phyloP scores from a whole-genome alignment of 1,140 invertebrate genomes.

The Epicauta chinensis region DNA sequence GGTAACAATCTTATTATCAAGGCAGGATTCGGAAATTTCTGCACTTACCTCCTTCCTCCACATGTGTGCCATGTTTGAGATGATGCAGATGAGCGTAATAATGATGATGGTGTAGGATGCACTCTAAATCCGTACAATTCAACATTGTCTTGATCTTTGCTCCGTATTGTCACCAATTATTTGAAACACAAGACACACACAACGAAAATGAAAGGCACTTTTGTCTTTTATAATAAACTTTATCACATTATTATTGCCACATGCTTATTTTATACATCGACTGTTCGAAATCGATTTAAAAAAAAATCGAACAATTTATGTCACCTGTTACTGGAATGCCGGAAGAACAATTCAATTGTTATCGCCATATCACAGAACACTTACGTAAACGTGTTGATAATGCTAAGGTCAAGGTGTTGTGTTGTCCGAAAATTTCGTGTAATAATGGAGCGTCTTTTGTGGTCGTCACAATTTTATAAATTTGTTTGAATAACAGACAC shows the following conservation, averaged over 20 bases:
- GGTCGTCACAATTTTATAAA: no score
- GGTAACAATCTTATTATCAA: slow-evolving; percentile 20
- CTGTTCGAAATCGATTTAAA: no score
- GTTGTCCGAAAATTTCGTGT: no score
- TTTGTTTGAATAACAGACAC: slow-evolving; percentile 15
- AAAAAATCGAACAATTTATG: no score
- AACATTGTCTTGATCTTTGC: slow-evolving; percentile 48
- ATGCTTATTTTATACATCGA: not conserved
- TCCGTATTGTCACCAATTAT: not conserved
- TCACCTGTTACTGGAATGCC: no score
- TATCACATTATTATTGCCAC: slow-evolving; percentile 13
- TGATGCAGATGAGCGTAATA: slow-evolving; percentile 65
- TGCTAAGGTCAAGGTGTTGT: no score
- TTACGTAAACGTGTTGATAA: no score
- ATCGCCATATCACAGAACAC: no score
- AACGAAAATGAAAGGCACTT: not conserved
- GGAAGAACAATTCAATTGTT: no score
- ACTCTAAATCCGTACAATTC: slow-evolving; percentile 70
- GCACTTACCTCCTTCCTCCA: slow-evolving; percentile 44
- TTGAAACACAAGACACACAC: not conserved
- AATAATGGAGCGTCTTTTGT: no score
- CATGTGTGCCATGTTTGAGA: slow-evolving; percentile 51
- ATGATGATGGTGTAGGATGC: slow-evolving; percentile 67
- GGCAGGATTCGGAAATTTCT: slow-evolving; percentile 8
- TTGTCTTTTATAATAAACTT: not conserved